A percentile compares a stretch with the other conserved stretches of the same genome.
These are phyloP conservation scores for Tachysurus vachellii DNA, from an alignment of 2,113 vertebrate genomes.

Conservation along the genomic window DNA sequence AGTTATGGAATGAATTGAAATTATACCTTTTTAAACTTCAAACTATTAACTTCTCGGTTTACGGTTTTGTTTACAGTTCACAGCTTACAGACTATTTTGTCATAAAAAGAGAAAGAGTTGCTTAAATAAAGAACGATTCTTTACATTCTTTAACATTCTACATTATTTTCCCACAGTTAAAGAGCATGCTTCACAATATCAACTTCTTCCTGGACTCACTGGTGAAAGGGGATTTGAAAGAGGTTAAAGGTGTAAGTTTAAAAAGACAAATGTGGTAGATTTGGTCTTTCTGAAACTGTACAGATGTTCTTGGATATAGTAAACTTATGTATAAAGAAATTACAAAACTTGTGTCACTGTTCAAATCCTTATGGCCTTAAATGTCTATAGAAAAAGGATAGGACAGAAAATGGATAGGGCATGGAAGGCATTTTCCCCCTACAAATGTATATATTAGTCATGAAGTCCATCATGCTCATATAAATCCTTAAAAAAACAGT, in stretches of 20 bases:
- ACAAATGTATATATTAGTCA: neutral
- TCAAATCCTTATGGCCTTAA: neutral
- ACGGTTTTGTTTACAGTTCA: neutral
- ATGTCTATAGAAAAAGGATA: neutral
- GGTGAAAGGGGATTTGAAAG: constrained; percentile 74
- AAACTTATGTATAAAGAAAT: neutral
- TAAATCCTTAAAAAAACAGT: neutral
- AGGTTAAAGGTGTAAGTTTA: constrained; percentile 73
- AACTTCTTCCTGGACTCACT: constrained; percentile 72
- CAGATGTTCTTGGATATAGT: neutral
- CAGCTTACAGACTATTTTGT: neutral
- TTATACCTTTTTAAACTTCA: neutral
- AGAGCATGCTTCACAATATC: constrained; percentile 75
- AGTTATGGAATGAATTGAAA: constrained; percentile 19
- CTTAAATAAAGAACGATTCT: neutral
- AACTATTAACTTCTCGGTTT: neutral
- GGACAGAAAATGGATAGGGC: neutral
- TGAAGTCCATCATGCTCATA: neutral
- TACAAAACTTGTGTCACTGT: no score
- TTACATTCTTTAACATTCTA: constrained; percentile 8
- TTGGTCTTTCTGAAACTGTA: constrained; percentile 5
- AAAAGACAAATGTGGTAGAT: neutral
- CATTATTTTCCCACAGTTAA: constrained; percentile 59
- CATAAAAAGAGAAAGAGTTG: neutral
- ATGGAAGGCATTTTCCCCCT: neutral